A percentile compares a stretch with the other conserved stretches of the same genome.
Conservation (phyloP, 2,113 vertebrate genomes). For the Serilophus lunatus region DNA sequence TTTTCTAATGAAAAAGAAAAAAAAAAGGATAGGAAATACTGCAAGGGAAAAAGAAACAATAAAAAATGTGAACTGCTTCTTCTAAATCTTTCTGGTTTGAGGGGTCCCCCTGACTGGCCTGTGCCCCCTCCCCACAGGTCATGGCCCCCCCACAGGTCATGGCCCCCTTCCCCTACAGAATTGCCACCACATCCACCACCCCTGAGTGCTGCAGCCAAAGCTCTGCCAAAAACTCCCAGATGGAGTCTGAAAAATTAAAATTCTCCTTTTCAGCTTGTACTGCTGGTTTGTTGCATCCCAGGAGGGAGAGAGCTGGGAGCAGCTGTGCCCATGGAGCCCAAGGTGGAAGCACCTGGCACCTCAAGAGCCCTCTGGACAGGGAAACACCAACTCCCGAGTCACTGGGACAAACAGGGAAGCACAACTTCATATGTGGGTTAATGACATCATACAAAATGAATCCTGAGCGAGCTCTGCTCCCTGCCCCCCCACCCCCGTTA, state of each 20-base stretch:
- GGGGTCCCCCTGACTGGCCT: background rate
- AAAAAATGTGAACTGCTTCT: background rate
- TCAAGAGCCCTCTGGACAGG: background rate
- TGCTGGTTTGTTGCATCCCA: background rate
- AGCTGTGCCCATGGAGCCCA: rapidly evolving
- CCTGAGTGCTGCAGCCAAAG: background rate
- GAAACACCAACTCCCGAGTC: background rate
- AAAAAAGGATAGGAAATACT: background rate
- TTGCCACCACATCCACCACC: rapidly evolving
- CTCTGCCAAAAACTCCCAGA: background rate
- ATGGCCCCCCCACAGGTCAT: too few relatives aligned
- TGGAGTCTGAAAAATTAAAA: background rate
- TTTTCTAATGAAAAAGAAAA: background rate
- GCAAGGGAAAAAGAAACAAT: background rate
- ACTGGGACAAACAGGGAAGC: background rate
- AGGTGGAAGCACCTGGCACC: background rate
- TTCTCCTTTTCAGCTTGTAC: background rate
- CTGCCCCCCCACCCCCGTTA: background rate
- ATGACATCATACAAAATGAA: background rate
- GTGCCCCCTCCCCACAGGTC: background rate
- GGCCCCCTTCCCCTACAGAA: background rate
- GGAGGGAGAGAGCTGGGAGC: background rate
- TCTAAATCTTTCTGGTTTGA: background rate
- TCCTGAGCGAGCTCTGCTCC: background rate
- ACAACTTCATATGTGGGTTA: background rate